Conservation (phyloP, 2,888 invertebrate genomes). For the Elegia similella region DNA sequence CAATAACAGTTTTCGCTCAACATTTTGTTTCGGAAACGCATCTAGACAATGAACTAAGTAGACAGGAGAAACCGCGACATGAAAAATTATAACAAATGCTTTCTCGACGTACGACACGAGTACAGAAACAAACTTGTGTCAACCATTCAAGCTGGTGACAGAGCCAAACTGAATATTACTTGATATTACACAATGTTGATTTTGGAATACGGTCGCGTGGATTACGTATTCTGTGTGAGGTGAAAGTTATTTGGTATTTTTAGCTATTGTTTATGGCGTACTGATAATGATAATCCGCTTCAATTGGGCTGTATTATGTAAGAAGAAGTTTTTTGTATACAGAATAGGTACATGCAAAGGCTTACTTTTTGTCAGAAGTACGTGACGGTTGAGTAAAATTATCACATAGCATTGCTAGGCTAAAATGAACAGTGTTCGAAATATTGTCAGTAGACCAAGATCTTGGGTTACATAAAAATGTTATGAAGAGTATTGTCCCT, state of each 20-base stretch:
- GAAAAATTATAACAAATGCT: constrained; percentile 18
- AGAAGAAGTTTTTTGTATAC: neutral
- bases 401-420: no score
- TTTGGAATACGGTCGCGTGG: constrained; percentile 36
- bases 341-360: neutral
- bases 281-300: constrained; percentile 28
- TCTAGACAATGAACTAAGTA: constrained; percentile 23
- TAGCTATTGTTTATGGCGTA: constrained; percentile 39
- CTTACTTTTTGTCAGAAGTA: no score
- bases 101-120: no score
- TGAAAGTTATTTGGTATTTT: constrained; percentile 44
- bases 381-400: no score
- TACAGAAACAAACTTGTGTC: constrained; percentile 9
- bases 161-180: constrained; percentile 32
- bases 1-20: neutral
- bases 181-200: constrained; percentile 42
- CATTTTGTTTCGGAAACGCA: constrained; percentile 28
- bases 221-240: constrained; percentile 43
- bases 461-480: no score
- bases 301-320: constrained; percentile 1
- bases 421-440: no score
- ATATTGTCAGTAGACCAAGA: no score
- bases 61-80: constrained; percentile 10
- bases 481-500: no score
- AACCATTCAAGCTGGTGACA: constrained; percentile 28